These are phyloP conservation scores for Motacilla alba DNA, from an alignment of 2,113 vertebrate species.

Conservation along the genomic window DNA sequence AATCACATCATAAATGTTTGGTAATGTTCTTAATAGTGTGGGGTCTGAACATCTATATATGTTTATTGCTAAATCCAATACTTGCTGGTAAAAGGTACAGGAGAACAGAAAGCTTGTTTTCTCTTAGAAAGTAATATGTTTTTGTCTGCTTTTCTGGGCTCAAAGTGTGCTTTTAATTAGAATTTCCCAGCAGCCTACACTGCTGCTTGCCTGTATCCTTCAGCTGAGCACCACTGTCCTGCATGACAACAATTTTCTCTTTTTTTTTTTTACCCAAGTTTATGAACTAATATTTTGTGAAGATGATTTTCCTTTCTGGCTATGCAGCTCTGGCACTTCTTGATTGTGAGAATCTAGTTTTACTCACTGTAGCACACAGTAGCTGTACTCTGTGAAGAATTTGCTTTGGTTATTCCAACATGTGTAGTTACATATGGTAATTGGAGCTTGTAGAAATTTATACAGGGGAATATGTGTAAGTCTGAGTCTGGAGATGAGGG, in stretches of 20 bases:
- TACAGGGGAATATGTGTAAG: background rate
- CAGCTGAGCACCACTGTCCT: accelerated
- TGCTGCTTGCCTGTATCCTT: background rate
- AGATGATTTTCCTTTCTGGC: background rate
- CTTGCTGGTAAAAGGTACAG: background rate
- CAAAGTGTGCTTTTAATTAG: background rate
- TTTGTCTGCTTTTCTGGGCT: background rate
- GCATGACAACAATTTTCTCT: background rate
- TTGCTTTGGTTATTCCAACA: background rate
- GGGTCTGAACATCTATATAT: background rate
- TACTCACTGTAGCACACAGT: background rate
- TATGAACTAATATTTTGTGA: background rate
- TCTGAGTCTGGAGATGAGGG: background rate
- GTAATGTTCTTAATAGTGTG: background rate
- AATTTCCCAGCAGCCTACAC: background rate
- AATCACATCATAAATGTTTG: background rate
- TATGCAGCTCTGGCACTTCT: background rate
- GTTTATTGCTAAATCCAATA: background rate
- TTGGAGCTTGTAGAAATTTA: background rate
- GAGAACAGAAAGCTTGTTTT: background rate
- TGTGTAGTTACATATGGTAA: background rate
- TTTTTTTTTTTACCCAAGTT: background rate
- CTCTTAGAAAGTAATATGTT: background rate
- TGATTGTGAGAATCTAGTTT: background rate
- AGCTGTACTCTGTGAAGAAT: background rate